Evolutionary conservation across 2,797 vertebrate species (phyloP), one percentile per base, ranked within the genome.

Genomic region (Poecilia velifera): DNA sequence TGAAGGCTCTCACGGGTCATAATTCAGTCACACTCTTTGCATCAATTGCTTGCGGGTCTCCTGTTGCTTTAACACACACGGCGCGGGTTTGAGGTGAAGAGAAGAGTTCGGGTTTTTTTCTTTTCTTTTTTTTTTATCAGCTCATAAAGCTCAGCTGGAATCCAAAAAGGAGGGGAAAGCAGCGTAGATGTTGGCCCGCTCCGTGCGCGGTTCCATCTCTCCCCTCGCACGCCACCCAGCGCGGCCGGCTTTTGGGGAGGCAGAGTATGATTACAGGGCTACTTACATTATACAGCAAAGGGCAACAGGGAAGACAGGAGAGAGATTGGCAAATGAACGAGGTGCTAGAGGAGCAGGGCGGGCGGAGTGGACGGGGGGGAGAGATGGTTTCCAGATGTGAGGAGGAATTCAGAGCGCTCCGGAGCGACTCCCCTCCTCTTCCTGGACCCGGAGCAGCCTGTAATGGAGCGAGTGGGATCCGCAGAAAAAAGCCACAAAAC

Each of bases 301-400:
- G 89, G 84, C 41, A 76, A 72, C 46, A 71, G 74, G 77, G 82
- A 87, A 57, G 88, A 76, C 70, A 78, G 75, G 82, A 25, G 76
- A 85, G 78, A 72, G 77, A 82, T 72, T 76, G 81, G 82, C 75
- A 77, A 59, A 36, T 22, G 72, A 84, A 74, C 76, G 77, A 64
- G 68, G 83, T 74, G 81, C 76, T 51, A 6, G 47, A 51, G 49
- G 49, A 22, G 49, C 47, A 51, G 47, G 18, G 47, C 47, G 20
- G 47, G 18, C 2, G 7, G 41, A 41, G 49, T 49, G 6, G 47
- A 49, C 18, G 47, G 47, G 49, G 53, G 76, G 76, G 64, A 77
- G 92, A 90, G 90, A 94, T 93, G 84, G 90, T 84, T 94, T 93
- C 93, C 93, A 94, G 93, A 94, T 94, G 93, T 92, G 88, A 91